phyloP scores from a whole-genome alignment of 2,797 vertebrate species.

The Gallinago stenura region DNA sequence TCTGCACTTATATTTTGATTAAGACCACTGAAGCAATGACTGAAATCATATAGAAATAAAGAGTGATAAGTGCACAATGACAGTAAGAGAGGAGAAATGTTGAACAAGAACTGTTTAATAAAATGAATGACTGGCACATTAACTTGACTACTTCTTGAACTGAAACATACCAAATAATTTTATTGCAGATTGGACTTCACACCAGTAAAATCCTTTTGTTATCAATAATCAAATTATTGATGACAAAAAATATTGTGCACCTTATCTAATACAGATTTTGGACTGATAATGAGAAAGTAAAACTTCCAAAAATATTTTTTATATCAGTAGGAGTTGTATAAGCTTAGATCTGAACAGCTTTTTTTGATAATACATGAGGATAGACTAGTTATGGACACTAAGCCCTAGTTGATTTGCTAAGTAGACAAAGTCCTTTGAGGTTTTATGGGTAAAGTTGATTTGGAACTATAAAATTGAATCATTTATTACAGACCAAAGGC shows the following conservation, averaged over 20 bases:
- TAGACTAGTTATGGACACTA: not conserved
- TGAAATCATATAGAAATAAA: not conserved
- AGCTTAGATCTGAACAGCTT: not conserved
- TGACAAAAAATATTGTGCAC: not conserved
- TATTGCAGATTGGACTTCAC: not conserved
- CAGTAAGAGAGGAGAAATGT: not conserved
- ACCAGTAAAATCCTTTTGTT: not conserved
- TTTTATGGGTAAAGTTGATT: conserved; percentile 61
- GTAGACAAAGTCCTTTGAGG: conserved; percentile 48
- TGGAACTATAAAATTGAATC: conserved; percentile 57
- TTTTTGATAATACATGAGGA: not conserved
- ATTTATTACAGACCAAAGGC: conserved; percentile 61
- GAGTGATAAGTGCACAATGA: not conserved
- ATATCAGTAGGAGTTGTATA: not conserved
- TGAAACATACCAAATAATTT: not conserved
- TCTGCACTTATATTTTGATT: not conserved
- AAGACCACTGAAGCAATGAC: not conserved
- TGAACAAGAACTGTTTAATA: not conserved
- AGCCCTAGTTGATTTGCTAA: conserved; percentile 41
- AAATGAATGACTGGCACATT: not conserved
- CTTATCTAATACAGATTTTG: not conserved
- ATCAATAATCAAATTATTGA: not conserved
- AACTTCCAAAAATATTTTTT: not conserved
- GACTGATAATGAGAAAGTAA: not conserved
- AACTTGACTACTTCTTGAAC: not conserved